Conservation (phyloP, 2,113 vertebrate genomes). For the Catharus bicknelli region DNA sequence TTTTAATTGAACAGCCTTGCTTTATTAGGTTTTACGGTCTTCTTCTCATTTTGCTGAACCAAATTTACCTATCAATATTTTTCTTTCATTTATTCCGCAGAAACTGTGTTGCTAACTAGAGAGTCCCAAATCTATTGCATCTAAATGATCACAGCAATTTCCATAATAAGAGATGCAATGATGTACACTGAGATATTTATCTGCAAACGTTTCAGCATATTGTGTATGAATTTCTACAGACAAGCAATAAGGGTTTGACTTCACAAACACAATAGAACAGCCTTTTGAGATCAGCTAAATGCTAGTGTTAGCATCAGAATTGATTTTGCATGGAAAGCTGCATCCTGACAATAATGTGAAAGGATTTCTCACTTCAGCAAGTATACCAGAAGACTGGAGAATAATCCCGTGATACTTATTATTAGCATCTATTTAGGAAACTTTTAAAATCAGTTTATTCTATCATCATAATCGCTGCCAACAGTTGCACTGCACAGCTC, state of each 20-base stretch:
- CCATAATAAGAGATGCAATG: neutral
- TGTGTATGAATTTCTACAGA: neutral
- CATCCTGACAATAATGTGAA: neutral
- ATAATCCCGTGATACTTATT: neutral
- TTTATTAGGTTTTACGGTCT: neutral
- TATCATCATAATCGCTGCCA: neutral
- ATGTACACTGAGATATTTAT: slow-evolving; percentile 28
- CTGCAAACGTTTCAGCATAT: slow-evolving; percentile 1
- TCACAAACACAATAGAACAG: slow-evolving; percentile 1
- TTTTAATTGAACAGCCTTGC: neutral
- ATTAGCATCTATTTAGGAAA: neutral
- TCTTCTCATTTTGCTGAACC: neutral
- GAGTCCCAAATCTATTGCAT: neutral
- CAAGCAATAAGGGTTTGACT: slow-evolving; percentile 20
- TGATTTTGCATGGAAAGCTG: slow-evolving; percentile 44
- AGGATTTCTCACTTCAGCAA: slow-evolving; percentile 22
- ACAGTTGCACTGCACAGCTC: neutral
- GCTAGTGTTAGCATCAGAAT: slow-evolving; percentile 6
- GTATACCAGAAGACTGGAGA: neutral
- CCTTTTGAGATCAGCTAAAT: slow-evolving; percentile 25
- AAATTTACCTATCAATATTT: slow-evolving; percentile 7
- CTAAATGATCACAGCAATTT: slow-evolving; percentile 26
- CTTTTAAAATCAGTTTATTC: neutral
- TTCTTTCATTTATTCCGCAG: neutral
- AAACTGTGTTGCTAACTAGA: neutral